These are phyloP conservation scores for Camelus dromedarius DNA, from an alignment of 2,113 vertebrate genomes.

Conservation along the genomic window DNA sequence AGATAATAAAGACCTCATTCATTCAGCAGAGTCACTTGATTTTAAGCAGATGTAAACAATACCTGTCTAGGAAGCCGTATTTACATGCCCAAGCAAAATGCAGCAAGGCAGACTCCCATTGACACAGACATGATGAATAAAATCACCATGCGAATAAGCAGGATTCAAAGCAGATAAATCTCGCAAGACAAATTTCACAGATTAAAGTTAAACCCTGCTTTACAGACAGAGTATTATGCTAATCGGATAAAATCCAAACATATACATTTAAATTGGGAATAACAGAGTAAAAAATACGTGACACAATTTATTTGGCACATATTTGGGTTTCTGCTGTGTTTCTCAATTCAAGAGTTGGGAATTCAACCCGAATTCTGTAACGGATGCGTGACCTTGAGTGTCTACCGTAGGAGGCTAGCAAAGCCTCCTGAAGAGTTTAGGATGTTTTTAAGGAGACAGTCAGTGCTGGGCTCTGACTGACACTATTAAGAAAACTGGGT, in stretches of 20 bases:
- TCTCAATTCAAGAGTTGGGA: background rate
- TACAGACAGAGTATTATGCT: background rate
- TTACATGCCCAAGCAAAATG: background rate
- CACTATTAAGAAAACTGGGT: background rate
- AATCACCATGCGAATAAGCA: too few species aligned
- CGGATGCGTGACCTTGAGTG: fast-evolving
- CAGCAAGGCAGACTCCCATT: background rate
- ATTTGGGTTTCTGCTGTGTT: background rate
- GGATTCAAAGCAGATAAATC: background rate
- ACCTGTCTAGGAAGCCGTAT: background rate
- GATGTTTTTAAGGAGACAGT: background rate
- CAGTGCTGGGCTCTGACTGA: background rate
- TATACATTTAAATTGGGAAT: background rate
- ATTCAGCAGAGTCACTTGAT: background rate
- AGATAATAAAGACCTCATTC: background rate
- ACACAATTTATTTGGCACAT: background rate
- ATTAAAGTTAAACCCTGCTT: background rate
- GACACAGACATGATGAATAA: background rate
- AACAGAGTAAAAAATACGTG: background rate
- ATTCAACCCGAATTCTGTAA: background rate
- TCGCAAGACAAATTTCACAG: background rate
- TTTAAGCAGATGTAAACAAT: background rate
- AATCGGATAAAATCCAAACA: background rate
- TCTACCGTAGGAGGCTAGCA: background rate
- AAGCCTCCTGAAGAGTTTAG: background rate